These are phyloP conservation scores for Leptosomus discolor DNA, from an alignment of 2,113 vertebrate genomes.

Conservation along the genomic window DNA sequence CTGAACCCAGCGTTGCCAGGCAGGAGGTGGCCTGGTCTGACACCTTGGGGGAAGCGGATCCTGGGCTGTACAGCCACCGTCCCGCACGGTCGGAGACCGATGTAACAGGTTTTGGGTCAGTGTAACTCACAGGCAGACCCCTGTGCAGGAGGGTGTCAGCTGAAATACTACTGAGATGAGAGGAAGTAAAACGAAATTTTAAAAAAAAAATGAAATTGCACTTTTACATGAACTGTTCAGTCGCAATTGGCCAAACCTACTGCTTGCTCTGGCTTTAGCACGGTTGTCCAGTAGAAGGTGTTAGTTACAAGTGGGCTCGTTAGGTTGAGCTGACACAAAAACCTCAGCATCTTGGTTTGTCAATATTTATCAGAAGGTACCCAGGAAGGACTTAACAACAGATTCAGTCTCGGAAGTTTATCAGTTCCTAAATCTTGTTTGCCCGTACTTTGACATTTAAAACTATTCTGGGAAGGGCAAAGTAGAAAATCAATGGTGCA, in stretches of 20 bases:
- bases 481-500: constrained; percentile 25
- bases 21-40: too few species aligned
- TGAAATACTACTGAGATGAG: neutral
- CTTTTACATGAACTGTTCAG: neutral
- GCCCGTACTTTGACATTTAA: constrained; percentile 4
- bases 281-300: neutral
- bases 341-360: neutral
- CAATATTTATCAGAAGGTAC: neutral
- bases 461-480: constrained; percentile 27
- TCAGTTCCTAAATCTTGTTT: neutral
- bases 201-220: neutral
- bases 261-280: neutral
- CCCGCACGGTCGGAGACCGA: too few species aligned
- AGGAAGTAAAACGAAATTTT: neutral
- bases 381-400: neutral
- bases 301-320: neutral
- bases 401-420: neutral
- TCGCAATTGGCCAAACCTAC: neutral
- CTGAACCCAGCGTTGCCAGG: too few species aligned
- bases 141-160: neutral
- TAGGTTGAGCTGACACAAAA: neutral
- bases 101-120: neutral
- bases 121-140: neutral
- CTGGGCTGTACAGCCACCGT: fast-evolving
- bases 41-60: too few species aligned